phyloP scores from a whole-genome alignment of 1,140 invertebrate genomes.

The Trachymyrmex cornetzi region DNA sequence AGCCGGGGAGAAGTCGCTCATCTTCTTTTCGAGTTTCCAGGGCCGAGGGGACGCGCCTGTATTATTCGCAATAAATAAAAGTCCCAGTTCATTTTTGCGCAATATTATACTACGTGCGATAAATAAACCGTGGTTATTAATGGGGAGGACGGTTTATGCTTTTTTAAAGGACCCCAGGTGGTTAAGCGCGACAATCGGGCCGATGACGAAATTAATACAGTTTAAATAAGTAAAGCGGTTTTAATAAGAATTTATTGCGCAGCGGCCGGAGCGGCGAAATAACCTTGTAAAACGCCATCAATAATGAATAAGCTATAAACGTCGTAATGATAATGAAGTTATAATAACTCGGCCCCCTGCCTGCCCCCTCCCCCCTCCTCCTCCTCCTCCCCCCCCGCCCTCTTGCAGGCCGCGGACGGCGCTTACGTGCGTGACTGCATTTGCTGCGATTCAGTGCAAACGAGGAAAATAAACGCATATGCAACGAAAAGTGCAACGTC shows the following conservation, averaged over 20 bases:
- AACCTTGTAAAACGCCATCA: constrained; percentile 60
- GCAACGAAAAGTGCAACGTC: constrained; percentile 63
- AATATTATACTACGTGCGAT: constrained; percentile 63
- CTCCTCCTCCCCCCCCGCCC: background rate
- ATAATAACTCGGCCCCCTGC: constrained; percentile 57
- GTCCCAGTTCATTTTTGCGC: constrained; percentile 4
- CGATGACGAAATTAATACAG: constrained; percentile 63
- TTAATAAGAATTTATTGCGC: constrained; percentile 65
- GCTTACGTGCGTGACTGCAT: constrained; percentile 60
- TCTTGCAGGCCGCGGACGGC: background rate
- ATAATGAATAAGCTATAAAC: constrained; percentile 66
- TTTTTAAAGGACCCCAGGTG: constrained; percentile 46
- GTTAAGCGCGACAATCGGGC: constrained; percentile 50
- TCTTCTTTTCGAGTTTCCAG: constrained; percentile 9
- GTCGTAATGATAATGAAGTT: constrained; percentile 66
- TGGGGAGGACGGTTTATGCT: constrained; percentile 17
- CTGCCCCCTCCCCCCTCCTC: constrained; percentile 3
- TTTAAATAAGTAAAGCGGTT: constrained; percentile 62
- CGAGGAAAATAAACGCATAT: constrained; percentile 55
- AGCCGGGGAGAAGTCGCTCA: background rate
- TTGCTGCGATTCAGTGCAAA: constrained; percentile 52
- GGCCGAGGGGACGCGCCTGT: background rate
- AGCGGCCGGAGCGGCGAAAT: constrained; percentile 51
- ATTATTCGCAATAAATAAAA: constrained; percentile 38
- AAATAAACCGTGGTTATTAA: constrained; percentile 60